Percentiles rank a stretch among this genome's conserved stretches.
Evolutionary conservation across 2,888 invertebrate species (phyloP).

Genomic region (Hypselothyrea guttata): DNA sequence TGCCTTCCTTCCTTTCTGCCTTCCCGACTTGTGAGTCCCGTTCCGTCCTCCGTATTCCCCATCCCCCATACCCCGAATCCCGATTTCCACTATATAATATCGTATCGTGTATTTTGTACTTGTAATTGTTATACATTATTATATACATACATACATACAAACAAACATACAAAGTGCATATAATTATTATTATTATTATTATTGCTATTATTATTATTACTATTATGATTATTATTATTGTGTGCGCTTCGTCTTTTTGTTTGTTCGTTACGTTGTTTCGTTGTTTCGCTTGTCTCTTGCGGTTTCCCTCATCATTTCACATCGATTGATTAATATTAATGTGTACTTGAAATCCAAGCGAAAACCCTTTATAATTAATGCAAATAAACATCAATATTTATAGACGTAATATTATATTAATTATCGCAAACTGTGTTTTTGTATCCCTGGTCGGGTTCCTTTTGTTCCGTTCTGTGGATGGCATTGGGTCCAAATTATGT

Average conservation of each 20-base stretch:
- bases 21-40: neutral
- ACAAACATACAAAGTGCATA: slow-evolving; percentile 20
- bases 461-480: too few species aligned
- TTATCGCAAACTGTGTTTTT: too few species aligned
- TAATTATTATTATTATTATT: slow-evolving; percentile 31
- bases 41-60: neutral
- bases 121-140: slow-evolving; percentile 66
- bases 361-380: slow-evolving; percentile 46
- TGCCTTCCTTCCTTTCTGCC: neutral
- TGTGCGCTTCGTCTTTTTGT: too few species aligned
- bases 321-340: slow-evolving; percentile 18
- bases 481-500: too few species aligned
- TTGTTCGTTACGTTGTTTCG: slow-evolving; percentile 18
- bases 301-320: neutral
- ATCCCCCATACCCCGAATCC: too few species aligned
- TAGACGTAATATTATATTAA: slow-evolving; percentile 31
- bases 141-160: slow-evolving; percentile 27
- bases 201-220: too few species aligned
- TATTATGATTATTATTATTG: neutral
- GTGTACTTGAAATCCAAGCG: slow-evolving; percentile 50
- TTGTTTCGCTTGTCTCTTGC: neutral
- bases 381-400: slow-evolving; percentile 65
- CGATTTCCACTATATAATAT: slow-evolving; percentile 47
- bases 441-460: too few species aligned
- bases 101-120: slow-evolving; percentile 70